Percentiles rank a stretch among this genome's conserved stretches.
These are phyloP conservation scores for Argyresthia goedartella DNA, from an alignment of 2,888 invertebrate species.

Conservation along the genomic window DNA sequence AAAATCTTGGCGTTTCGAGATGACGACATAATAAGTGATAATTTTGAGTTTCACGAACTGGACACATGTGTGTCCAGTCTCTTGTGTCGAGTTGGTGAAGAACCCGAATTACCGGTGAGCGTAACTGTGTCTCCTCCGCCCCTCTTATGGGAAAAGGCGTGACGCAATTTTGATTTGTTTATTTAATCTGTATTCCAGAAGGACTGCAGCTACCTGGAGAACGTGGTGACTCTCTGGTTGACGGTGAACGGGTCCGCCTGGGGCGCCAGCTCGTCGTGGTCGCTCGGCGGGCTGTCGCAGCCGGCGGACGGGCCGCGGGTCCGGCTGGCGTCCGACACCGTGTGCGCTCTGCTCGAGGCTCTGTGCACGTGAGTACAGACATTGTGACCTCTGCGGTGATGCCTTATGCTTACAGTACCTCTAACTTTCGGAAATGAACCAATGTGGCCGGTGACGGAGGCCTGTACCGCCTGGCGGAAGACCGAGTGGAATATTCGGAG, in stretches of 20 bases:
- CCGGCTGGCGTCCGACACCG: conserved; percentile 55
- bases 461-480: too few species aligned
- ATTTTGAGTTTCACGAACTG: too few species aligned
- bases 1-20: too few species aligned
- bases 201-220: conserved; percentile 83
- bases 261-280: conserved; percentile 43
- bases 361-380: conserved; percentile 39
- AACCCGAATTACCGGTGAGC: too few species aligned
- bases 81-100: too few species aligned
- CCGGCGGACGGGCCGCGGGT: conserved; percentile 59
- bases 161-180: background rate
- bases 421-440: too few species aligned
- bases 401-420: background rate
- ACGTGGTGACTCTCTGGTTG: conserved; percentile 88
- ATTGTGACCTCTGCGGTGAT: background rate
- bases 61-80: too few species aligned
- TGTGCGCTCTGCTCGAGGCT: conserved; percentile 42
- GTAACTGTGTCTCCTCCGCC: too few species aligned
- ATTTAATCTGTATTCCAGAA: conserved; percentile 49
- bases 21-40: too few species aligned
- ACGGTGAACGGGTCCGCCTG: conserved; percentile 79
- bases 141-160: too few species aligned
- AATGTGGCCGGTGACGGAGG: too few species aligned
- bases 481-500: too few species aligned
- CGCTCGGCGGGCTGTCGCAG: conserved; percentile 41